Conservation (phyloP, 1,140 invertebrate genomes). For the Drosophila carrolli region DNA sequence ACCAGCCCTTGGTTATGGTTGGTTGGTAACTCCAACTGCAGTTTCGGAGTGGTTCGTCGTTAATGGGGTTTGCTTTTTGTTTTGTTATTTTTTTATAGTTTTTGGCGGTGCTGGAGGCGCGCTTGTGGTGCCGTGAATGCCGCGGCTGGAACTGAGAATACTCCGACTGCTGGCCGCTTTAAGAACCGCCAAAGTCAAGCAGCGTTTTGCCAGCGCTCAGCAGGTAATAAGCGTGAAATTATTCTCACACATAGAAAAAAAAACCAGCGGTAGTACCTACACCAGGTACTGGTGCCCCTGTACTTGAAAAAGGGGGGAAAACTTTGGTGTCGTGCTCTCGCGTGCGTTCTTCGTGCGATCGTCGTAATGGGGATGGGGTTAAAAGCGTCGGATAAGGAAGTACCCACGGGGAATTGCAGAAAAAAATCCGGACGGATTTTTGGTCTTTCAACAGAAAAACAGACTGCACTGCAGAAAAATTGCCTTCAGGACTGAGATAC, state of each 20-base stretch:
- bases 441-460: too few relatives aligned
- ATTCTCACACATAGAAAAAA: slow-evolving; percentile 29
- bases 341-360: slow-evolving; percentile 14
- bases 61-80: not conserved
- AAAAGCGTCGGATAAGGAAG: slow-evolving; percentile 1
- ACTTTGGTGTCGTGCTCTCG: slow-evolving; percentile 23
- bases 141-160: slow-evolving; percentile 72
- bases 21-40: slow-evolving; percentile 2
- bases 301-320: not conserved
- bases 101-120: slow-evolving; percentile 37
- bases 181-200: slow-evolving; percentile 66
- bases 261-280: not conserved
- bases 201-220: slow-evolving; percentile 32
- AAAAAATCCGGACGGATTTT: too few relatives aligned
- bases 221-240: slow-evolving; percentile 63
- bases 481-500: too few relatives aligned
- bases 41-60: slow-evolving; percentile 4
- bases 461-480: not conserved
- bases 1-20: slow-evolving; percentile 30
- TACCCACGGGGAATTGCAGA: too few relatives aligned
- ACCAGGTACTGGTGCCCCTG: not conserved
- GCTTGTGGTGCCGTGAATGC: slow-evolving; percentile 72
- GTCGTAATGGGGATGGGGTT: slow-evolving; percentile 5
- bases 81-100: not conserved
- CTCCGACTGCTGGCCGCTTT: slow-evolving; percentile 56